Conservation (phyloP, 2,888 invertebrate genomes). For the Ceratothoa steindachneri region DNA sequence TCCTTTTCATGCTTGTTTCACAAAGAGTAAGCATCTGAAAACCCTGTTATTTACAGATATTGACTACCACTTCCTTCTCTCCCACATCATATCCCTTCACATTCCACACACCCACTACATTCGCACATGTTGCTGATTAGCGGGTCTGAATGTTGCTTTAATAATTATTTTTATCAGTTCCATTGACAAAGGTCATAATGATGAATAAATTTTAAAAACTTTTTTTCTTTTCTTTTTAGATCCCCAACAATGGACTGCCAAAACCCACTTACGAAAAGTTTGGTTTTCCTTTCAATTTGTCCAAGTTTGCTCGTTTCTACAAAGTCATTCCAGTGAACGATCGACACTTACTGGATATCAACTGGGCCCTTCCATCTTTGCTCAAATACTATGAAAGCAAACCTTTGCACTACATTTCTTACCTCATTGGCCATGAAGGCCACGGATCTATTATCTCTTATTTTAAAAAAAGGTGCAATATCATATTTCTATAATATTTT, state of each 20-base stretch:
- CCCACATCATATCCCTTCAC: too few species aligned
- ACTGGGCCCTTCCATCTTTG: conserved; percentile 63
- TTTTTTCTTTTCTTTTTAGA: conserved; percentile 19
- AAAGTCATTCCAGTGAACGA: conserved; percentile 73
- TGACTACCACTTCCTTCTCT: too few species aligned
- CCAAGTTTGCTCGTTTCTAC: conserved; percentile 56
- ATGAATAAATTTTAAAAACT: too few species aligned
- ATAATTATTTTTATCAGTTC: too few species aligned
- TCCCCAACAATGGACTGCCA: conserved; percentile 33
- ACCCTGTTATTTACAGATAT: too few species aligned
- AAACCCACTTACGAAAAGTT: conserved; percentile 23
- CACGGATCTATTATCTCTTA: conserved; percentile 75
- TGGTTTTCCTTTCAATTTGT: conserved; percentile 35
- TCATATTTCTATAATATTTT: neutral
- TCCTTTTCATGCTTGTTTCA: too few species aligned
- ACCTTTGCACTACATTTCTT: conserved; percentile 71
- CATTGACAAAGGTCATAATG: too few species aligned
- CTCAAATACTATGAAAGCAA: conserved; percentile 68
- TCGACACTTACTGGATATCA: conserved; percentile 63
- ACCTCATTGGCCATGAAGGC: conserved; percentile 81
- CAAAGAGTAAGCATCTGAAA: too few species aligned
- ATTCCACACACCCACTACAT: too few species aligned
- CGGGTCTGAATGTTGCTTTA: too few species aligned
- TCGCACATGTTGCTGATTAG: too few species aligned
- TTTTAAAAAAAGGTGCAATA: conserved; percentile 66